Conservation (phyloP, 2,797 vertebrate genomes). For the Arremon brunneinucha region DNA sequence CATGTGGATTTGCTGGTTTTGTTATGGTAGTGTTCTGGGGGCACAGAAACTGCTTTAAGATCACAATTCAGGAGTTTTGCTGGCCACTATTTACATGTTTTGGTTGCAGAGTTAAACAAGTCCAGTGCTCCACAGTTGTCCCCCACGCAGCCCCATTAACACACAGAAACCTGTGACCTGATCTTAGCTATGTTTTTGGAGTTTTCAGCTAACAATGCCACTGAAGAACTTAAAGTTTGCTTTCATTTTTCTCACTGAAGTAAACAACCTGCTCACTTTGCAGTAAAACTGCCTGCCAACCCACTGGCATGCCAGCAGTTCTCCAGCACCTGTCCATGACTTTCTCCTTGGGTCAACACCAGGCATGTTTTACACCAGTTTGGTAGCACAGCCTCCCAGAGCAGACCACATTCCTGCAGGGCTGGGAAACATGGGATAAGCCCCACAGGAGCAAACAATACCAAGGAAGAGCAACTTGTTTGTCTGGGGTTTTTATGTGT, state of each 20-base stretch:
- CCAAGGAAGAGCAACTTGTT: neutral
- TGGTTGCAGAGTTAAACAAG: neutral
- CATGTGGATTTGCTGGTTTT: neutral
- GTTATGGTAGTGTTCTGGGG: neutral
- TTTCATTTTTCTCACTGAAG: neutral
- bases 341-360: neutral
- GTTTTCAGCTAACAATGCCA: neutral
- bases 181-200: neutral
- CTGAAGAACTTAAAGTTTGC: neutral
- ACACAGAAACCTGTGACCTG: neutral
- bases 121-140: neutral
- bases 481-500: neutral
- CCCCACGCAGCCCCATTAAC: neutral
- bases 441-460: neutral
- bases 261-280: neutral
- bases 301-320: neutral
- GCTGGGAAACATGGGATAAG: neutral
- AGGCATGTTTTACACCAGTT: neutral
- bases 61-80: neutral
- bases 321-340: neutral
- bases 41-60: neutral
- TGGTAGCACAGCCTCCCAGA: neutral
- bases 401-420: neutral
- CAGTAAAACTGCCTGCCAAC: neutral
- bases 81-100: neutral